Evolutionary conservation across 2,888 invertebrate genomes (phyloP).

Genomic region (Helleia helle): DNA sequence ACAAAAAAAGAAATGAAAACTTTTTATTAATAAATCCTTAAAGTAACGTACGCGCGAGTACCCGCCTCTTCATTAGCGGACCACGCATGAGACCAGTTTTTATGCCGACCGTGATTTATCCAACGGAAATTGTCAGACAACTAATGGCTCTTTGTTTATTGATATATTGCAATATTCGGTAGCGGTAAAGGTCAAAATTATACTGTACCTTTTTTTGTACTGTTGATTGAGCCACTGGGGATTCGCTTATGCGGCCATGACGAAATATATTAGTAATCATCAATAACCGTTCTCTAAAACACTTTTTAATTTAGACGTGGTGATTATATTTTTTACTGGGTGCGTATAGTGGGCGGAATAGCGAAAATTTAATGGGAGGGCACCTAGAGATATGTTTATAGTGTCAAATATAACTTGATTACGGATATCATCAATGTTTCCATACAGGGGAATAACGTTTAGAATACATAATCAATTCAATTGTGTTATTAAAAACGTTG

Average conservation of each 20-base stretch:
- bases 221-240: constrained; percentile 54
- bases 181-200: constrained; percentile 53
- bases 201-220: constrained; percentile 47
- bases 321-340: constrained; percentile 50
- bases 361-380: constrained; percentile 55
- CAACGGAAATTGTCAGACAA: constrained; percentile 70
- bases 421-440: constrained; percentile 34
- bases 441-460: too few species aligned
- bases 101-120: constrained; percentile 58
- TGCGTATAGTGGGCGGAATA: constrained; percentile 43
- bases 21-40: constrained; percentile 9
- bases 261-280: constrained; percentile 18
- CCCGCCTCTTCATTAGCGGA: constrained; percentile 43
- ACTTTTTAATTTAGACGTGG: constrained; percentile 36
- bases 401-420: constrained; percentile 36
- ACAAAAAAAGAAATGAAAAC: constrained; percentile 7
- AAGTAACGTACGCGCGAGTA: constrained; percentile 15
- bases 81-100: constrained; percentile 45
- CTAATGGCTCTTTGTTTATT: constrained; percentile 71
- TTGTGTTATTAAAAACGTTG: too few species aligned
- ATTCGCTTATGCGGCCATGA: constrained; percentile 30
- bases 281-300: constrained; percentile 19
- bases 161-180: constrained; percentile 68
- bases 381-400: constrained; percentile 30
- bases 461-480: too few species aligned